A percentile compares a stretch with the other conserved stretches of the same genome.
phyloP scores from a whole-genome alignment of 1,140 invertebrate species.

The Hylaeus anthracinus region DNA sequence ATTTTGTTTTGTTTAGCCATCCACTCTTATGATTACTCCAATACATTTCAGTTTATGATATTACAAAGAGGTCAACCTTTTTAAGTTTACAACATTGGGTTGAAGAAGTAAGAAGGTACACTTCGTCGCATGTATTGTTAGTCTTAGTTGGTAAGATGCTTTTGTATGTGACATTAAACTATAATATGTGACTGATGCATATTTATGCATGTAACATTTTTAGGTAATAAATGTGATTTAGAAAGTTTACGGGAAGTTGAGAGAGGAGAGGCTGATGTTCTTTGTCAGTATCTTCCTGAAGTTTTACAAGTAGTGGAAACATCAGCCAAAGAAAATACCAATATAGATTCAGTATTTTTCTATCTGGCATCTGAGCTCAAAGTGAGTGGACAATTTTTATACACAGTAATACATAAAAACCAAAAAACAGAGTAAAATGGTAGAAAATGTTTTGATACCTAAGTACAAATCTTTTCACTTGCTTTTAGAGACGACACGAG shows the following conservation, averaged over 20 bases:
- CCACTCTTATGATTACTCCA: constrained; percentile 1
- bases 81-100: constrained; percentile 95
- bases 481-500: constrained; percentile 85
- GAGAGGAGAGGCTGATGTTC: constrained; percentile 90
- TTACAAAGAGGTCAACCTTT: constrained; percentile 95
- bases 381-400: constrained; percentile 77
- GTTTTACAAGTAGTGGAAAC: constrained; percentile 93
- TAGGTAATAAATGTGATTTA: constrained; percentile 94
- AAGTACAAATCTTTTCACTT: constrained; percentile 13
- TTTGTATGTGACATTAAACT: constrained; percentile 13
- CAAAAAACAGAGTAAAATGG: neutral
- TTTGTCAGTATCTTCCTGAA: constrained; percentile 92
- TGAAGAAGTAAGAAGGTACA: constrained; percentile 95
- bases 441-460: neutral
- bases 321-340: constrained; percentile 96
- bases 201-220: neutral
- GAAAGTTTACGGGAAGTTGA: constrained; percentile 91
- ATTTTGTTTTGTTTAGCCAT: neutral
- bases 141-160: constrained; percentile 89
- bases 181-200: neutral
- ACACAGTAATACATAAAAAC: constrained; percentile 2
- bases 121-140: constrained; percentile 93
- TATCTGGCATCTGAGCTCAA: constrained; percentile 93
- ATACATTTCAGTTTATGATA: constrained; percentile 91
- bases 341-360: constrained; percentile 95